phyloP scores from a whole-genome alignment of 2,888 invertebrate genomes.

The Nomada goodeniana region DNA sequence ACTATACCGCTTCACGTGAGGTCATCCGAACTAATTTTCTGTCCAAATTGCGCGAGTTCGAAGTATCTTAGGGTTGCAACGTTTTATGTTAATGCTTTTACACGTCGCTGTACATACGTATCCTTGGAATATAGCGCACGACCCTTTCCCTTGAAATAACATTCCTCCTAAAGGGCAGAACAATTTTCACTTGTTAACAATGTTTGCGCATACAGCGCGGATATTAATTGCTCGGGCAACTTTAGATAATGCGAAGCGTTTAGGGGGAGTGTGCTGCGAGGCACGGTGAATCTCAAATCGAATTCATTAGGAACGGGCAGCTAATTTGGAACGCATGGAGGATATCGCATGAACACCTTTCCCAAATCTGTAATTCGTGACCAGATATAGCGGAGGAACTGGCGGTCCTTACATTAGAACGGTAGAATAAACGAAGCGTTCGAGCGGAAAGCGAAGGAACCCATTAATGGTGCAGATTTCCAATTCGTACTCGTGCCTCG shows the following conservation, averaged over 20 bases:
- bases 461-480: conserved; percentile 32
- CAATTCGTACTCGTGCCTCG: conserved; percentile 26
- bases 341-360: conserved; percentile 4
- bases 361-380: conserved; percentile 4
- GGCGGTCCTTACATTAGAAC: conserved; percentile 10
- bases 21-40: conserved; percentile 59
- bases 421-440: conserved; percentile 31
- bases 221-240: too few species aligned
- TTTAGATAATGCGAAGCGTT: too few species aligned
- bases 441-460: conserved; percentile 27
- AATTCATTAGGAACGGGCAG: conserved; percentile 16
- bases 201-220: too few species aligned
- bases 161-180: too few species aligned
- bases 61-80: conserved; percentile 20
- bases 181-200: too few species aligned
- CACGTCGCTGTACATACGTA: not conserved
- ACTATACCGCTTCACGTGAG: conserved; percentile 49
- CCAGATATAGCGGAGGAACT: not conserved
- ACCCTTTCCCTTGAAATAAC: too few species aligned
- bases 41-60: conserved; percentile 40
- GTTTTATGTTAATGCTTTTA: not conserved
- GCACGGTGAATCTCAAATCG: conserved; percentile 16
- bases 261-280: not conserved
- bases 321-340: conserved; percentile 33
- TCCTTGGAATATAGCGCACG: too few species aligned